Evolutionary conservation across 2,113 vertebrate genomes (phyloP), one percentile per base, ranked within the genome.

Genomic region (Muscicapa adusta): DNA sequence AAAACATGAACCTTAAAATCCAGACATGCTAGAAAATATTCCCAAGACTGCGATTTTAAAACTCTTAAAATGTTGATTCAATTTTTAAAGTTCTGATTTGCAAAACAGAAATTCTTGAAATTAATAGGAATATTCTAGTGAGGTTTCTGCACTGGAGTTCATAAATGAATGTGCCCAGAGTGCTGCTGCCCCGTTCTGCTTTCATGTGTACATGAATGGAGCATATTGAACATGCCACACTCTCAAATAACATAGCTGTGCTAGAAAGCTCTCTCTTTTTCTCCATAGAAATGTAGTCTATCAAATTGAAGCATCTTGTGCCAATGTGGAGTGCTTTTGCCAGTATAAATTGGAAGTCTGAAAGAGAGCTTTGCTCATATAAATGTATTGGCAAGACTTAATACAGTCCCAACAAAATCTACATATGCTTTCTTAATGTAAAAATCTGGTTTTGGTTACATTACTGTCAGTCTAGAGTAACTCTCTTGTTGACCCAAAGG

Each of bases 371-470:
- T 85, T 93, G 58, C 85, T 91, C 78, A 26, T 65, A 80, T 93
- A 88, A 94, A 83, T 93, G 12, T 53, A 40, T 79, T 94, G 91
- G 75, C 91, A 94, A 78, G 82, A 79, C 67, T 94, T 95, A 76
- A 83, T 70, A 73, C 58, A 73, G 33, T 85, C 58, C 48, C 58
- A 82, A 72, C 48, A 58, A 91, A 93, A 91, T 56, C 33, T 70
- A 34, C 38, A 82, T 89, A 94, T 85, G 17, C 70, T 88, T 89
- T 95, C 77, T 93, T 88, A 94, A 79, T 89, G 66, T 19, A 89
- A 50, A 89, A 89, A 67, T 94, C 81, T 89, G 84, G 14, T 82
- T 92, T 94, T 70, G 47, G 36, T 94, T 95, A 73, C 18, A 2
- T 79, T 85, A 47, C 62, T 93, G 62, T 93, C 85, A 73, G 40